A percentile compares a stretch with the other conserved stretches of the same genome.
phyloP scores from a whole-genome alignment of 2,797 vertebrate species.

The Tangara arthus region DNA sequence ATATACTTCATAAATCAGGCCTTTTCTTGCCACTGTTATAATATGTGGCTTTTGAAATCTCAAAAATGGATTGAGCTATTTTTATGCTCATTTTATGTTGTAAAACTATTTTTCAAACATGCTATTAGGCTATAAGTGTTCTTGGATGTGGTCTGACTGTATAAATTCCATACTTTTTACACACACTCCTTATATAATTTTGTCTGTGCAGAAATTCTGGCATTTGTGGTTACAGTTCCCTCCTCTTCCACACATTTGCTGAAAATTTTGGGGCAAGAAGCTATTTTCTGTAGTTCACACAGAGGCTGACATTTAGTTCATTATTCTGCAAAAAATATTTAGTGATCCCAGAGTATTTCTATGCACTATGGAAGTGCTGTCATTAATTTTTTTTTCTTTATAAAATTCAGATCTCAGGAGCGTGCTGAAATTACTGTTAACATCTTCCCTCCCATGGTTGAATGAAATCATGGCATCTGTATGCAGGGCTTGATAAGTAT shows the following conservation, averaged over 20 bases:
- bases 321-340: not conserved
- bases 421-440: not conserved
- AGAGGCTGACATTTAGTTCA: not conserved
- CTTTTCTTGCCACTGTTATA: not conserved
- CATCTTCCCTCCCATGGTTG: not conserved
- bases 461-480: not conserved
- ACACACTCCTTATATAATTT: not conserved
- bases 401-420: not conserved
- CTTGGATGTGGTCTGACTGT: not conserved
- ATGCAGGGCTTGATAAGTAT: not conserved
- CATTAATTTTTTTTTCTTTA: not conserved
- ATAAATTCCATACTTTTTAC: not conserved
- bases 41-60: not conserved
- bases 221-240: not conserved
- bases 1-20: not conserved
- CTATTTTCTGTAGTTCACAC: not conserved
- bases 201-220: not conserved
- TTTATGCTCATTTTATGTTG: not conserved
- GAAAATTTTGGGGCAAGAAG: not conserved
- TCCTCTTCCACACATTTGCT: not conserved
- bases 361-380: not conserved
- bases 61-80: not conserved
- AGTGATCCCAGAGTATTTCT: not conserved
- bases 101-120: slow-evolving; percentile 18
- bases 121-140: not conserved